Base-by-base conservation (phyloP, 2,113 vertebrate genomes). In the Oreotragus oreotragus region DNA sequence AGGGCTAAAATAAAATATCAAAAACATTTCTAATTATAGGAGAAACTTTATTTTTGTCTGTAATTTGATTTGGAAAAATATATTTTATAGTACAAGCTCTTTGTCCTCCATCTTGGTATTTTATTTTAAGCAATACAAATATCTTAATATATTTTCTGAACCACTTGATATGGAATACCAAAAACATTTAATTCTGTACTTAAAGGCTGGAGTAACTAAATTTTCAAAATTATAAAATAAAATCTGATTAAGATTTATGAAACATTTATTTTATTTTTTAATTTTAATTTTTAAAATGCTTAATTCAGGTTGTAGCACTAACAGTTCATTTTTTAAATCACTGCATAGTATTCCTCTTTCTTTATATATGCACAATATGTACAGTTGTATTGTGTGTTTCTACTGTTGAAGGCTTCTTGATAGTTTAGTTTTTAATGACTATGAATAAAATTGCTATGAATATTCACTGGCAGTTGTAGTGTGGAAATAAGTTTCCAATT, bases 171-270 rank as follows among this genome's bases (percentile, higher is more conserved):
- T 58, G 49, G 36, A 80, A 58, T 1, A 84, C n/a, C n/a, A 87
- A 27, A 97, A 79, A 87, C 12, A 90, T 91, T 96, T 88, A 84
- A 87, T 86, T 97, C 96, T 92, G 27, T 92, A 55, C 25, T 51
- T 94, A 9, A 92, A 96, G 76, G n/a, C 12, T 77, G 4, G 9
- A 93, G 19, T 81, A 43, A 66, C 45, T 94, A 21, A 9, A 58
- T 86, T 84, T 89, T 86, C 62, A 91, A 93, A 97, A 80, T 84
- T 60, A 84, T 15, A 88, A 8, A 88, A 81, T 81, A 85, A 92
- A 90, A 85, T 93, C 16, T 92, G 11, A 62, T 91, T 94, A 95
- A 64, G 64, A n/a, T 76, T 87, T 79, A 43, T 14, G 45, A 58
- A 43, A 43, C n/a, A 43, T 39, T 84, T 84, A 81, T 16, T 77